Evolutionary conservation across 2,888 invertebrate species (phyloP), one percentile per base, ranked within the genome.

Genomic region (Caenorhabditis panamensis): DNA sequence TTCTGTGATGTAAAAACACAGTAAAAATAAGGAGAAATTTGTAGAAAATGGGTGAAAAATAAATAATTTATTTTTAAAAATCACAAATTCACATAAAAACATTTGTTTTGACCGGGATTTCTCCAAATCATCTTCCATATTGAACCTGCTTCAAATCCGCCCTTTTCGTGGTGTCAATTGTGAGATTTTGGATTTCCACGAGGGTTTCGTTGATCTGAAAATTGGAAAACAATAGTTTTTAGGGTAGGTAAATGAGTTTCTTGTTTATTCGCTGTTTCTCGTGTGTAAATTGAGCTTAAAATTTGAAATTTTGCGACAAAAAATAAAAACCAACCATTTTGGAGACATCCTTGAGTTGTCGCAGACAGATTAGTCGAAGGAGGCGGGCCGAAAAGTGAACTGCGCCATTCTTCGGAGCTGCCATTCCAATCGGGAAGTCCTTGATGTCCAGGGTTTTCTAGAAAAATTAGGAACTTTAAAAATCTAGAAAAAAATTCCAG

Each of bases 141-240:
- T 64, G 54, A 31, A 82, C 63, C 51, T 84, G 79, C 4, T 28
- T 44, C 18, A 59, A 59, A 26, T 71, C 62, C 11, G 77, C 93
- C 26, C 73, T 73, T 62, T 83, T 84, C 47, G 61, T 36, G 79
- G 79, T 80, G 51, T 98, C 95, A 4, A 97, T 97, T 0, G 98
- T 98, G 1, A 98, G 93, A 81, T 93, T 94, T 92, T 99, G 99
- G 3, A 96, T 95, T 54, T 94, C 94, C 1, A 97, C 98, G 85
- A 99, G 95, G 0, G 95, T 94, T 91, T 97, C 96, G 92, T 99
- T 99, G 63, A 97, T 96, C 72, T 86, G 78, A 11, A 82, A 62
- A 31, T 24, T 2, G 28, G 18, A n/a, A n/a, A 26, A 13, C 3
- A 24, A 24, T n/a, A n/a, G n/a, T n/a, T n/a, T n/a, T n/a, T n/a